A percentile compares a stretch with the other conserved stretches of the same genome.
Evolutionary conservation across 2,113 vertebrate genomes (phyloP).

Genomic region (Grammomys surdaster): DNA sequence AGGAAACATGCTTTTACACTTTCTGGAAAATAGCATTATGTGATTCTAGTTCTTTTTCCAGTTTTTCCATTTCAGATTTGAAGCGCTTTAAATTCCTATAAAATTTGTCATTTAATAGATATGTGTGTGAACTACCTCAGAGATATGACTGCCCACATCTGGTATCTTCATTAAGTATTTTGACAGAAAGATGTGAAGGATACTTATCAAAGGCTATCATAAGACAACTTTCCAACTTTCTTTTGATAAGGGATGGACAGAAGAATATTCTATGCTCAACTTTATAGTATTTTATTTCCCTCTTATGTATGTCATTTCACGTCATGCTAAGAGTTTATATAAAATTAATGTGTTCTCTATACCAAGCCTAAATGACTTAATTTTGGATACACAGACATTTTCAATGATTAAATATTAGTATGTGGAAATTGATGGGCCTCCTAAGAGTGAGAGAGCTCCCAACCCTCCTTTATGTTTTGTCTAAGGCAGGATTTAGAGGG

Average conservation of each 20-base stretch:
- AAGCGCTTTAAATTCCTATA: not conserved
- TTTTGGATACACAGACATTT: constrained; percentile 82
- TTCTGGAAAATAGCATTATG: not conserved
- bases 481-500: constrained; percentile 86
- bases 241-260: constrained; percentile 57
- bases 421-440: constrained; percentile 80
- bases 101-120: constrained; percentile 28
- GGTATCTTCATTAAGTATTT: constrained; percentile 21
- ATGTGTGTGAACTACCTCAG: not conserved
- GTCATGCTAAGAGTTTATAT: constrained; percentile 71
- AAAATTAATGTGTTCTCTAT: constrained; percentile 78
- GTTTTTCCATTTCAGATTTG: not conserved
- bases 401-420: constrained; percentile 86
- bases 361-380: constrained; percentile 80
- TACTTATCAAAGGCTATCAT: constrained; percentile 47
- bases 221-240: constrained; percentile 37
- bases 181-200: not conserved
- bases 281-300: constrained; percentile 71
- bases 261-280: constrained; percentile 49
- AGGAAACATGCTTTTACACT: not conserved
- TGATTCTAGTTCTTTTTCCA: not conserved
- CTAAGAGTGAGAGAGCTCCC: constrained; percentile 82
- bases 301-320: constrained; percentile 74
- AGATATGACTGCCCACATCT: constrained; percentile 15
- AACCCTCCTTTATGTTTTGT: constrained; percentile 83